phyloP scores from a whole-genome alignment of 2,113 vertebrate species.

The Oxyruncus cristatus region DNA sequence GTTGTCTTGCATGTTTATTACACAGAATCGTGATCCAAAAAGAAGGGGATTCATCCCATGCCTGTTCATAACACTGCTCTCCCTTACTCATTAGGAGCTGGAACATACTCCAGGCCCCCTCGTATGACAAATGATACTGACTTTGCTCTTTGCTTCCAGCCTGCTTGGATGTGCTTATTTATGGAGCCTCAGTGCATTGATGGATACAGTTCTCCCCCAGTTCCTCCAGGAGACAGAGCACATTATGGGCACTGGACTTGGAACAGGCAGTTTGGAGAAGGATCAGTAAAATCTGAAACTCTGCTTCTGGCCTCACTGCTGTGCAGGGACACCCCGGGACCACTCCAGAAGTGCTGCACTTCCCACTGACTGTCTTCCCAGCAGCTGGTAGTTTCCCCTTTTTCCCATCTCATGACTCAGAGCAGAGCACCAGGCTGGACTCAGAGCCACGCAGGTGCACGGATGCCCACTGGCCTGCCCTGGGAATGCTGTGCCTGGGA shows the following conservation, averaged over 20 bases:
- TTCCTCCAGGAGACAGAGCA: neutral
- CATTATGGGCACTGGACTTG: neutral
- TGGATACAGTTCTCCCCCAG: neutral
- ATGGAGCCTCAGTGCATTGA: neutral
- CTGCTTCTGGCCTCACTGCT: neutral
- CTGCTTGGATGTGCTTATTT: conserved; percentile 26
- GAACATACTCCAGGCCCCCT: conserved; percentile 30
- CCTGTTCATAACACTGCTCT: conserved; percentile 21
- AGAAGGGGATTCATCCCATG: conserved; percentile 34
- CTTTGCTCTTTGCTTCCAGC: neutral
- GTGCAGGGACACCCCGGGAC: neutral
- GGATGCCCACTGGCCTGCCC: neutral
- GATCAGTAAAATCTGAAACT: neutral
- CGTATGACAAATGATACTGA: conserved; percentile 36
- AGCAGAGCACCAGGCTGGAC: neutral
- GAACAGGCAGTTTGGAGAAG: neutral
- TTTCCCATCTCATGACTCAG: rapidly evolving
- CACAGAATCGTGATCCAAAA: conserved; percentile 29
- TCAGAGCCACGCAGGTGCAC: rapidly evolving
- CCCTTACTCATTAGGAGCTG: neutral
- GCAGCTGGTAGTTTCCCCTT: neutral
- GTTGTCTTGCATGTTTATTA: conserved; percentile 51
- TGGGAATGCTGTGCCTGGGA: neutral
- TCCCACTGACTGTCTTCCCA: neutral
- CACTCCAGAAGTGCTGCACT: neutral